Evolutionary conservation across 2,797 vertebrate species (phyloP).

Genomic region (Megaceryle alcyon): DNA sequence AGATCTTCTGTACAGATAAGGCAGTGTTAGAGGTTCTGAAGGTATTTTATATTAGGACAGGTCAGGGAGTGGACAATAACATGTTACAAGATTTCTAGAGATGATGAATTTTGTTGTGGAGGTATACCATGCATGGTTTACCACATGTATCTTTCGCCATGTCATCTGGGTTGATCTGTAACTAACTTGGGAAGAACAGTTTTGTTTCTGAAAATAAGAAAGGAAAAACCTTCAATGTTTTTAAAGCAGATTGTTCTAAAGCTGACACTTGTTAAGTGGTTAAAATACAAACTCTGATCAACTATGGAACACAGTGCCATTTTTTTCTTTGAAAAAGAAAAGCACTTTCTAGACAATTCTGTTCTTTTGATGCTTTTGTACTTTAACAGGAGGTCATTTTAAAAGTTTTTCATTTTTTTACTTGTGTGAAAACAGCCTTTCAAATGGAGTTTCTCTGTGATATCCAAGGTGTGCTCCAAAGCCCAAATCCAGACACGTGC

Average conservation of each 20-base stretch:
- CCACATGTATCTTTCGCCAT: not conserved
- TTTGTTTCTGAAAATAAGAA: not conserved
- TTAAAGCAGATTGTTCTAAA: not conserved
- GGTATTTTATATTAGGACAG: not conserved
- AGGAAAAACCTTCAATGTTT: not conserved
- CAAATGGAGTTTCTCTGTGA: not conserved
- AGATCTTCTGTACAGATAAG: not conserved
- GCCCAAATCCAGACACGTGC: not conserved
- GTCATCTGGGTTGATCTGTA: not conserved
- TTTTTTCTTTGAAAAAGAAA: not conserved
- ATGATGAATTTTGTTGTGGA: not conserved
- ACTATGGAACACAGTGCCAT: not conserved
- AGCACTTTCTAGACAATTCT: not conserved
- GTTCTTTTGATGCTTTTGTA: not conserved
- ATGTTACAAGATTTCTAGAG: not conserved
- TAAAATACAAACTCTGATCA: not conserved
- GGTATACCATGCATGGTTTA: not conserved
- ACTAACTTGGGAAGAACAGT: not conserved
- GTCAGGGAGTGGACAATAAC: not conserved
- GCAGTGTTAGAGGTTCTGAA: not conserved
- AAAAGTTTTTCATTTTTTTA: not conserved
- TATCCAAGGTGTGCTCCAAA: not conserved
- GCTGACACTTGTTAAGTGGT: not conserved
- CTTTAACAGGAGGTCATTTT: not conserved
- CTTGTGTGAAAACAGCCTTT: not conserved